A percentile compares a stretch with the other conserved stretches of the same genome.
These are phyloP conservation scores for Hyposoter dolosus DNA, from an alignment of 2,888 invertebrate species.

Conservation along the genomic window DNA sequence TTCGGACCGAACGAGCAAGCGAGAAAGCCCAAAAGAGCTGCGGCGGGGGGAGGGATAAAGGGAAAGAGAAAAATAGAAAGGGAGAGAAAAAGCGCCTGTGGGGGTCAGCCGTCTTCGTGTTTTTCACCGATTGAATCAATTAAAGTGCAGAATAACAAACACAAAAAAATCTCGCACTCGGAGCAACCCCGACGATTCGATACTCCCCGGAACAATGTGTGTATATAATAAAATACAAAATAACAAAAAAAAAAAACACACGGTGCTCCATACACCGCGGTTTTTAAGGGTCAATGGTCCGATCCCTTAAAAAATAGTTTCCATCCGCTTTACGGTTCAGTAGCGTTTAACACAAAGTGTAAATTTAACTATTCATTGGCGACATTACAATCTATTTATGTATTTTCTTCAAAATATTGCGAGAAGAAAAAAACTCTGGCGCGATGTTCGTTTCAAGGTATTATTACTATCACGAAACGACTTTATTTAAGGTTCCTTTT, in stretches of 20 bases:
- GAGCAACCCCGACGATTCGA: constrained; percentile 63
- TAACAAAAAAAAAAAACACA: neutral
- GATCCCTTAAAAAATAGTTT: neutral
- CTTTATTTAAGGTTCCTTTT: too few species aligned
- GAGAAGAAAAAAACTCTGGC: neutral
- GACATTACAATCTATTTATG: neutral
- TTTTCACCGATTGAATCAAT: constrained; percentile 85
- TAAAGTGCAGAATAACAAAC: constrained; percentile 77
- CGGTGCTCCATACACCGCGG: constrained; percentile 7
- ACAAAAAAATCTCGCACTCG: constrained; percentile 54
- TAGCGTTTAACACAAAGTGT: neutral
- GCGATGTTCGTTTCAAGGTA: neutral
- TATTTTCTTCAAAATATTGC: neutral
- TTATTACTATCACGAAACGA: too few species aligned
- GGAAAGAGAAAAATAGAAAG: constrained; percentile 57
- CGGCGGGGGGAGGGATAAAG: constrained; percentile 39
- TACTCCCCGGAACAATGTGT: constrained; percentile 40
- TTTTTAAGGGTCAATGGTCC: constrained; percentile 17
- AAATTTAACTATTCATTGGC: too few species aligned
- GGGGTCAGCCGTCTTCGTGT: constrained; percentile 80
- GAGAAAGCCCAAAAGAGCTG: constrained; percentile 53
- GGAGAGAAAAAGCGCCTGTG: constrained; percentile 70
- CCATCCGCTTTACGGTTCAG: neutral
- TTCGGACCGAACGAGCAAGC: constrained; percentile 55
- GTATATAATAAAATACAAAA: neutral